phyloP scores from a whole-genome alignment of 2,797 vertebrate genomes.

The Acipenser transmontanus region DNA sequence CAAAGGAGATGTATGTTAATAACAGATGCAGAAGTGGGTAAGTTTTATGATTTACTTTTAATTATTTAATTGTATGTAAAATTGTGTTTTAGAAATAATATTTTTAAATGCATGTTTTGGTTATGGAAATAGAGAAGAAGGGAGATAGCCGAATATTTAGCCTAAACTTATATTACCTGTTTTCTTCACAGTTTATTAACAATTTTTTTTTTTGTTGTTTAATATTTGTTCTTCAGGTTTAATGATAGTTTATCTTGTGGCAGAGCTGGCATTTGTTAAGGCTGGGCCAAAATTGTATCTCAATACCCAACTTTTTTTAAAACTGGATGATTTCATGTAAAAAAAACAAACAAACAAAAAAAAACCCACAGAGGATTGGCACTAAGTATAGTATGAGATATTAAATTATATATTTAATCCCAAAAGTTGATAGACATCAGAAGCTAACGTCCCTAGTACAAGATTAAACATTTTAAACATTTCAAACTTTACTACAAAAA shows the following conservation, averaged over 20 bases:
- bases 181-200: conserved; percentile 61
- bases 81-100: conserved; percentile 66
- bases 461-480: too few species aligned
- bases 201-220: conserved; percentile 61
- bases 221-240: conserved; percentile 42
- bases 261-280: conserved; percentile 48
- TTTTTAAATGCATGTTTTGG: conserved; percentile 80
- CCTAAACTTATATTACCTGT: conserved; percentile 80
- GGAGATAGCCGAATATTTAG: conserved; percentile 65
- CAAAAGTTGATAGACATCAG: too few species aligned
- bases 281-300: conserved; percentile 44
- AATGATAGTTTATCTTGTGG: conserved; percentile 46
- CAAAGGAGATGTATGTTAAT: conserved; percentile 54
- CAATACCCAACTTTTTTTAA: not conserved
- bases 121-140: conserved; percentile 72
- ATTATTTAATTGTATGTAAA: conserved; percentile 60
- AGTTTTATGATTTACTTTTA: conserved; percentile 60
- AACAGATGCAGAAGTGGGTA: conserved; percentile 36
- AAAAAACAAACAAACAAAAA: not conserved
- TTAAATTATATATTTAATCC: too few species aligned
- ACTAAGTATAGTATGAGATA: too few species aligned
- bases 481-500: too few species aligned
- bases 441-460: too few species aligned
- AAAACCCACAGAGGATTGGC: too few species aligned
- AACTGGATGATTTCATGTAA: too few species aligned